phyloP scores from a whole-genome alignment of 2,797 vertebrate genomes.

The Lepidocolaptes lacrymiger region DNA sequence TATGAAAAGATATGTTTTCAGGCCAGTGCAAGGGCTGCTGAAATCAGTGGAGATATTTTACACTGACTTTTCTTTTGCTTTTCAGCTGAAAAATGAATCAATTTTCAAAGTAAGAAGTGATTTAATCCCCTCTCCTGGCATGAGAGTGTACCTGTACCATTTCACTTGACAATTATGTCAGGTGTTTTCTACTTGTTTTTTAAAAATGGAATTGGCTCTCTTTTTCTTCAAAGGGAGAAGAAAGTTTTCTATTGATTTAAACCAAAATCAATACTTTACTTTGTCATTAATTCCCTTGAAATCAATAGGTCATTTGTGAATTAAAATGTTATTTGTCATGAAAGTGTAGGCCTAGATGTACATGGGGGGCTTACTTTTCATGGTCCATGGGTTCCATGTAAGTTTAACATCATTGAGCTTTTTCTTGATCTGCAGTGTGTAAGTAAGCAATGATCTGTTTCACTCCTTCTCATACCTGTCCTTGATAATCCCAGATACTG shows the following conservation, averaged over 20 bases:
- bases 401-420: neutral
- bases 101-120: neutral
- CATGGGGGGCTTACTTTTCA: neutral
- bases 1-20: neutral
- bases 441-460: neutral
- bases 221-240: neutral
- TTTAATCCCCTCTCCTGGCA: neutral
- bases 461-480: neutral
- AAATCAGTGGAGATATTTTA: neutral
- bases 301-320: constrained; percentile 5
- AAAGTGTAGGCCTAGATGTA: neutral
- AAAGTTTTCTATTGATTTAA: constrained; percentile 2
- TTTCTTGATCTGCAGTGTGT: neutral
- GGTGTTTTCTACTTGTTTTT: neutral
- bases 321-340: neutral
- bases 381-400: accelerated
- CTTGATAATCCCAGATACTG: neutral
- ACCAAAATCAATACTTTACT: neutral
- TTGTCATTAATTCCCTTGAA: neutral
- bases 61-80: neutral
- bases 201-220: neutral
- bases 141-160: neutral
- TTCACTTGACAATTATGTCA: neutral
- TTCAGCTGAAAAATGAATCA: neutral
- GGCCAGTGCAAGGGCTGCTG: neutral